Percentiles rank a stretch among this genome's conserved stretches.
Evolutionary conservation across 2,888 invertebrate genomes (phyloP).

Genomic region (Scaptomyza parva): DNA sequence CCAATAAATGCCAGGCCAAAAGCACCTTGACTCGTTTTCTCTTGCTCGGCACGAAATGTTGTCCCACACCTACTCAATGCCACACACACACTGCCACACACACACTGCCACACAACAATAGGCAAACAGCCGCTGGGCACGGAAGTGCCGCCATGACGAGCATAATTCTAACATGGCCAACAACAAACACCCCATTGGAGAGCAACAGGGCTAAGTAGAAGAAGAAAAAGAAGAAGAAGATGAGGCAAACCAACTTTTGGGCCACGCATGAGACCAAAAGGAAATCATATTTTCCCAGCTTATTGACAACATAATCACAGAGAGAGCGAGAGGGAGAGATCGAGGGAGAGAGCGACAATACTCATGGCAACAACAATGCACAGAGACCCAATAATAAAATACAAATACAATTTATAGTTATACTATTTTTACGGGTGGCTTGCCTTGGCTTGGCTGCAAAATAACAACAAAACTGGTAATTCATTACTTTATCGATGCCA

Average conservation of each 20-base stretch:
- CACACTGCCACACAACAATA: constrained; percentile 52
- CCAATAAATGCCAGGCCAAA: constrained; percentile 54
- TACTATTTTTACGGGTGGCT: constrained; percentile 45
- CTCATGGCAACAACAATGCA: constrained; percentile 42
- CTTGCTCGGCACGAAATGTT: constrained; percentile 19
- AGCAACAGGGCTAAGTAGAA: constrained; percentile 53
- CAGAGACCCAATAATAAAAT: constrained; percentile 70
- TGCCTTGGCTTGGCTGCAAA: constrained; percentile 2
- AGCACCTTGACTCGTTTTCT: constrained; percentile 51
- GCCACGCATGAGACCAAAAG: constrained; percentile 43
- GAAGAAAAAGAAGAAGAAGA: neutral
- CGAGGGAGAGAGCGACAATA: constrained; percentile 46
- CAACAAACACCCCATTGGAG: constrained; percentile 48
- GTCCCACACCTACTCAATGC: neutral
- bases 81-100: constrained; percentile 7
- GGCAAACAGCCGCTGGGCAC: constrained; percentile 61
- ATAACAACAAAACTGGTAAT: constrained; percentile 66
- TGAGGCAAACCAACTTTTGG: constrained; percentile 33
- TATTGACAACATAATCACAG: constrained; percentile 81
- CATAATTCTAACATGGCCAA: constrained; percentile 78
- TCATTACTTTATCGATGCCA: constrained; percentile 82
- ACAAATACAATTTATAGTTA: constrained; percentile 75
- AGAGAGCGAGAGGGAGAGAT: too few species aligned
- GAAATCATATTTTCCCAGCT: constrained; percentile 76
- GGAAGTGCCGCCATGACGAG: constrained; percentile 81